Conservation (phyloP, 2,113 vertebrate genomes). For the Paracyprichromis sp. region DNA sequence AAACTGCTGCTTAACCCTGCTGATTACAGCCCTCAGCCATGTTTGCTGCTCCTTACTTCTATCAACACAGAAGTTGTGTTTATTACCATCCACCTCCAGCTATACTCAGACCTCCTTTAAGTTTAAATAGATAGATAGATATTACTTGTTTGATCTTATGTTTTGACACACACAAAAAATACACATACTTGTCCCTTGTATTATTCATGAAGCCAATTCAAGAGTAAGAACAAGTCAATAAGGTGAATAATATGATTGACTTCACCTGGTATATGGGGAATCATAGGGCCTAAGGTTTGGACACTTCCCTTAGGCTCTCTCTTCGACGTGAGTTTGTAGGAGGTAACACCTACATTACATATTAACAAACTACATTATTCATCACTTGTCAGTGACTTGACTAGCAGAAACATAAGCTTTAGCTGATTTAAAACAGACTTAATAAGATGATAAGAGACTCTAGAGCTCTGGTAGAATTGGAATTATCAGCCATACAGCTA, state of each 20-base stretch:
- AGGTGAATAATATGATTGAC: slow-evolving; percentile 50
- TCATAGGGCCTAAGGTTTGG: slow-evolving; percentile 30
- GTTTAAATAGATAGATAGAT: slow-evolving; percentile 15
- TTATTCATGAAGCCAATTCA: slow-evolving; percentile 55
- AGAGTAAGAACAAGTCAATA: slow-evolving; percentile 46
- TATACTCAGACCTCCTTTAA: slow-evolving; percentile 24
- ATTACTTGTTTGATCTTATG: slow-evolving; percentile 43
- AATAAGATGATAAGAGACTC: slow-evolving; percentile 16
- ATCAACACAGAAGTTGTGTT: background rate
- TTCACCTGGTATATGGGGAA: slow-evolving; percentile 24
- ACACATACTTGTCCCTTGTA: slow-evolving; percentile 51
- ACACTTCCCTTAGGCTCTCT: slow-evolving; percentile 38
- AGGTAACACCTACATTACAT: slow-evolving; percentile 35
- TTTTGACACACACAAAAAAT: slow-evolving; percentile 40
- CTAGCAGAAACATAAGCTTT: slow-evolving; percentile 44
- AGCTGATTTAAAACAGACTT: slow-evolving; percentile 17
- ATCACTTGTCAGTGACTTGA: slow-evolving; percentile 45
- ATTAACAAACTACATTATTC: slow-evolving; percentile 58
- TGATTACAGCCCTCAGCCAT: background rate
- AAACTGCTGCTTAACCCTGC: background rate
- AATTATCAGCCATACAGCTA: background rate
- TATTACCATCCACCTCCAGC: background rate
- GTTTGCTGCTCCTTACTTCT: background rate
- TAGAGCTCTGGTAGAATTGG: background rate
- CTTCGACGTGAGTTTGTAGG: slow-evolving; percentile 12